Base-by-base conservation (phyloP, 2,888 invertebrate genomes). In the Tillus elongatus region DNA sequence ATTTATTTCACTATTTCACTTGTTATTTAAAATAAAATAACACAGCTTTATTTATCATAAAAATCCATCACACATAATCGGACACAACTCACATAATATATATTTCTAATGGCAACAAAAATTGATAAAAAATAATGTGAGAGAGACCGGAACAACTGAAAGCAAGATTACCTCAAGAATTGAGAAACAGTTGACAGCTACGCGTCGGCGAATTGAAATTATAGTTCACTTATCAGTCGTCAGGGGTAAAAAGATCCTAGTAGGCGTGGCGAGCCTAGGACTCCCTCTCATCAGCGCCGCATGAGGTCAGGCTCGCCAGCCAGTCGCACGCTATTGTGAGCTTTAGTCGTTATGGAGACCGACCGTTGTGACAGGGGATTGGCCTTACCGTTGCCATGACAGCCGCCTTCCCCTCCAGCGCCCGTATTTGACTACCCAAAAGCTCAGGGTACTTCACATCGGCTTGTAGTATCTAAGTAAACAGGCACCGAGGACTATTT, bases 401-500 rank as follows among this genome's bases (percentile, higher is more conserved):
- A 51, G 56, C 53, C 47, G 43, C 47, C 56, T 56, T 53, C 60
- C 59, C 60, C 55, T 57, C 53, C 45, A 52, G 44, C 51, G 56
- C 52, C 53, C 49, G 60, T 64, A 63, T 65, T 65, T 65, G 65
- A 64, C 64, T 64, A 65, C 64, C 64, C 63, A 65, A 19, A 65
- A 65, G 66, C 64, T 64, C 61, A 60, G 60, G 63, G 66, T 65
- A 66, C 66, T 66, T 65, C 64, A 66, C 63, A 62, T 58, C 61
- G 57, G 64, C 64, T 65, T 65, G 64, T 66, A 66, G 66, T 66
- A 65, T 66, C 66, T 66, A 65, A 64, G 66, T 65, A 66, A 66
- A 66, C 66, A 66, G 62, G 60, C 61, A 59, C 63, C 64, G 60
- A 64, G 64, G 64, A 66, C 63, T 70, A 69, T 70, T 70, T 70